Base-by-base conservation (phyloP, 1,140 invertebrate genomes). In the Trichonephila clavipes region DNA sequence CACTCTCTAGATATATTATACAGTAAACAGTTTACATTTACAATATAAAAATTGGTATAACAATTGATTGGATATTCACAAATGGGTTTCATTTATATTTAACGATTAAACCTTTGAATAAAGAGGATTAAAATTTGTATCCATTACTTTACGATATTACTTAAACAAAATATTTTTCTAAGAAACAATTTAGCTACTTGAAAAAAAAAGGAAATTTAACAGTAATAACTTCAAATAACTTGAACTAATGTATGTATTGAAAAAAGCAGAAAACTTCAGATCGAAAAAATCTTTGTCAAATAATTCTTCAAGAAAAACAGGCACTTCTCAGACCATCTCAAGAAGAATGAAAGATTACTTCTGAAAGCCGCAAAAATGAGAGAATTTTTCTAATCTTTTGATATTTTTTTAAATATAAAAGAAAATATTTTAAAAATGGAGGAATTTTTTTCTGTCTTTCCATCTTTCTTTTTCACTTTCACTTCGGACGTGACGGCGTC, bases 401-500 rank as follows among this genome's bases (percentile, higher is more conserved):
- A 59, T 24, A 19, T 59, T 83, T 59, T 28, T 59, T 83, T 28
- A n/a, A 88, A 85, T 24, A 85, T 24, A 59, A 34, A 24, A 58
- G 64, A 64, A 64, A 40, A 87, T 62, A 59, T 21, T 86, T 21
- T 16, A 86, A 86, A 40, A 21, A 40, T 8, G 16, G 10, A 12
- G n/a, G 8, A 82, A 19, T 34, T 12, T 24, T 28, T 62, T n/a
- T 89, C 66, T 66, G 24, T 72, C 66, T 89, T 89, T 59, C 40
- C 28, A 51, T 28, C 59, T 44, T 89, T 59, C 81, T 92, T 85
- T 92, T 85, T 92, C 69, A 51, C 77, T 92, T 66, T 92, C 44
- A 85, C 59, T 61, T 81, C 34, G 90, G 82, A 92, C 83, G 91
- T 92, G 91, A 69, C 91, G 69, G 66, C 92, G 92, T 93, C 92